Base-by-base conservation (phyloP, 2,113 vertebrate genomes). In the Oncorhynchus keta region DNA sequence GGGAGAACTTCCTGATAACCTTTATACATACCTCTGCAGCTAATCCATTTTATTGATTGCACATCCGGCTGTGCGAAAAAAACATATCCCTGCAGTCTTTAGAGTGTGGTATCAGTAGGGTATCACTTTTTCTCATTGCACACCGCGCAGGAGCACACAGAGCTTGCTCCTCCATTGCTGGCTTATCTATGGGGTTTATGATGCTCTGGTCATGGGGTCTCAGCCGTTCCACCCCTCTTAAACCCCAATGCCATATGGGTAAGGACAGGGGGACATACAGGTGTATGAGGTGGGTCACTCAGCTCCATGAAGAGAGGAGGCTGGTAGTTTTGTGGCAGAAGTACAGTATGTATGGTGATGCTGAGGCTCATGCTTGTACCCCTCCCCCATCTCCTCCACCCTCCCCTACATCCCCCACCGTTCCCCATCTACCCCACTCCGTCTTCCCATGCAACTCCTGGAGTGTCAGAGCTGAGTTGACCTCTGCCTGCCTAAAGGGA, bases 11-110 rank as follows among this genome's bases (percentile, higher is more conserved):
- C 68, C 68, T 61, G 90, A 92, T 93, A 92, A 91, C 90, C 92
- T 92, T 93, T 92, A 89, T 88, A 89, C 89, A 88, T 88, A 90
- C 85, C 81, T 85, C 84, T 88, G 86, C 86, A 87, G 88, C 87
- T 91, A 91, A 93, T 93, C 91, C 88, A 93, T 93, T 91, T 91
- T 92, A 92, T 91, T 91, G 92, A 93, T 91, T 91, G 88, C 88
- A 83, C 88, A 89, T 85, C 85, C 83, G 85, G 81, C 89, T 89
- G 85, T 16, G 12, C 77, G 78, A 62, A 78, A 62, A 24, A 76
- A 74, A 70, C 39, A 70, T 49, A 70, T 18, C 68, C 22, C 45
- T 45, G 76, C 82, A 83, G 88, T 87, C 78, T 90, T 89, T 87
- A 85, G 83, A 84, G 79, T 28, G 12, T 72, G 68, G 12, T 89